phyloP scores from a whole-genome alignment of 2,888 invertebrate species.

The Sycophila texana region DNA sequence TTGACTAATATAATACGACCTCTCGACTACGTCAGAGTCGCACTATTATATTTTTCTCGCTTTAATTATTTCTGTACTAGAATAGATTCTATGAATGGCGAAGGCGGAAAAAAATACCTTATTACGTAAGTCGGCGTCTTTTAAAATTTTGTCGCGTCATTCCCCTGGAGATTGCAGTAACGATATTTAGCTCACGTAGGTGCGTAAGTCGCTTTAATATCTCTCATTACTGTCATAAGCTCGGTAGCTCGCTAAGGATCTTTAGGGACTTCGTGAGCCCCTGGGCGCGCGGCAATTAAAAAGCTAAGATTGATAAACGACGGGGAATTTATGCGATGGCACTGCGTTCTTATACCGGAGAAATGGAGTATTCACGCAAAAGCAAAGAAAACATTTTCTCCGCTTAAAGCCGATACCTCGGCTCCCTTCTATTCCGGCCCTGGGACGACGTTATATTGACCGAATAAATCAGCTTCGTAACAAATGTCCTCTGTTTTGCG shows the following conservation, averaged over 20 bases:
- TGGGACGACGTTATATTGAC: background rate
- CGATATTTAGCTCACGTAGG: conserved; percentile 63
- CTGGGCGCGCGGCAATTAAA: conserved; percentile 69
- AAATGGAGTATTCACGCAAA: conserved; percentile 15
- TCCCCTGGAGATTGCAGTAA: conserved; percentile 59
- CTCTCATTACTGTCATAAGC: conserved; percentile 68
- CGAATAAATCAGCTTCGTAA: conserved; percentile 1
- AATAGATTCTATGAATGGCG: background rate
- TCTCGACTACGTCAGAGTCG: no score
- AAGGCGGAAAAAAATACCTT: background rate
- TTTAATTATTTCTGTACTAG: background rate
- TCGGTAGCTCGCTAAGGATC: conserved; percentile 45
- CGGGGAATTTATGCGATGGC: conserved; percentile 69
- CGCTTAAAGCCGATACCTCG: background rate
- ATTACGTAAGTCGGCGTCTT: conserved; percentile 11
- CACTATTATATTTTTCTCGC: no score
- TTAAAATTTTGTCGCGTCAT: conserved; percentile 36
- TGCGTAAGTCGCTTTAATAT: conserved; percentile 69
- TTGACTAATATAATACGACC: no score
- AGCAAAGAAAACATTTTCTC: conserved; percentile 26
- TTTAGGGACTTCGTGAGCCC: conserved; percentile 60
- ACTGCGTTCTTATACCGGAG: conserved; percentile 45
- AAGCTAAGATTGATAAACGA: conserved; percentile 75
- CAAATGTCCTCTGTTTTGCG: background rate
- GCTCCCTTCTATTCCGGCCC: background rate